A percentile compares a stretch with the other conserved stretches of the same genome.
Evolutionary conservation across 2,113 vertebrate species (phyloP).

Genomic region (Bombycilla garrulus): DNA sequence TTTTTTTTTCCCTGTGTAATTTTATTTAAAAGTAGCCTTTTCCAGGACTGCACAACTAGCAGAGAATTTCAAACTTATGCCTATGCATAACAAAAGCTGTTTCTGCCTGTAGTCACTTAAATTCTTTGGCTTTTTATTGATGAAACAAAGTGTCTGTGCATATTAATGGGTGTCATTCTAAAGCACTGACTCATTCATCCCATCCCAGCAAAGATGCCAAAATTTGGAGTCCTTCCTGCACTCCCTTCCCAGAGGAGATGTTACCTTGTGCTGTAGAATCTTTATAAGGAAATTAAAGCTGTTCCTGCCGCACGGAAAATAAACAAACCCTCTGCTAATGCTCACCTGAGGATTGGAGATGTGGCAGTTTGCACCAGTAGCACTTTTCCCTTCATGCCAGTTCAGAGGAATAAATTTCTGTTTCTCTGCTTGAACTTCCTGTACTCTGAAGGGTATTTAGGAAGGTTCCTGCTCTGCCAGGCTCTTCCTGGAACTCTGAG

Average conservation of each 20-base stretch:
- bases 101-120: conserved; percentile 3
- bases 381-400: neutral
- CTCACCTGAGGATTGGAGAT: conserved; percentile 40
- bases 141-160: conserved; percentile 17
- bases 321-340: neutral
- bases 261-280: conserved; percentile 19
- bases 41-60: neutral
- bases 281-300: conserved; percentile 51
- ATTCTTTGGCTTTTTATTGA: neutral
- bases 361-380: neutral
- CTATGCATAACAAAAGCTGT: conserved; percentile 14
- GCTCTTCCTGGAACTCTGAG: conserved; percentile 3
- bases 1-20: neutral
- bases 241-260: neutral
- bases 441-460: neutral
- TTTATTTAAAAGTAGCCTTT: conserved; percentile 44
- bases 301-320: neutral
- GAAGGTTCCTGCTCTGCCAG: neutral
- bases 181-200: neutral
- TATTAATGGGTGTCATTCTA: neutral
- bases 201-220: neutral
- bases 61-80: neutral
- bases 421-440: neutral
- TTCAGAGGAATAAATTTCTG: neutral
- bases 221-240: neutral